Evolutionary conservation across 2,113 vertebrate species (phyloP).

Genomic region (Argyrosomus japonicus): DNA sequence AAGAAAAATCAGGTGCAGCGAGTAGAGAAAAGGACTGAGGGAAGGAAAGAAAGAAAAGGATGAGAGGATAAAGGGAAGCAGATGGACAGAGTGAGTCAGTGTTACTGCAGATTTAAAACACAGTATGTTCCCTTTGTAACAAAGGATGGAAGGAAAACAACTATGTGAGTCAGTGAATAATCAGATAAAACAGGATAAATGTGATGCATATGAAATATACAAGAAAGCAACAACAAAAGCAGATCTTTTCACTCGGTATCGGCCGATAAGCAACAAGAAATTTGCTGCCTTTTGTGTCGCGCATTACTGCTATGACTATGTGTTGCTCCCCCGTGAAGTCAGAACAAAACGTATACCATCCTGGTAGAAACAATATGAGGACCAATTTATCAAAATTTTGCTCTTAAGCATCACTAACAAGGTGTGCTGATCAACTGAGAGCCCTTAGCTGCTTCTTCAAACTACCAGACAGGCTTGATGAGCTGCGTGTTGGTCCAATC

Average conservation of each 20-base stretch:
- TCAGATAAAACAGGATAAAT: not conserved
- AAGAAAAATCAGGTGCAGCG: not conserved
- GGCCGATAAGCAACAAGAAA: too few relatives aligned
- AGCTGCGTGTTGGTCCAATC: not conserved
- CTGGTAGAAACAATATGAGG: not conserved
- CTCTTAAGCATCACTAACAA: not conserved
- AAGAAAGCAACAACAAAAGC: too few relatives aligned
- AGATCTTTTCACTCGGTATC: too few relatives aligned
- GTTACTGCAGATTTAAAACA: constrained; percentile 16
- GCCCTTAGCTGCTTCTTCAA: too few relatives aligned
- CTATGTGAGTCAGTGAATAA: not conserved
- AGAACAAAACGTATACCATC: too few relatives aligned
- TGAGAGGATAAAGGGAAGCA: constrained; percentile 17
- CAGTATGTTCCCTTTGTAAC: not conserved
- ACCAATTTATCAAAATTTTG: not conserved
- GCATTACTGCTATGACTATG: too few relatives aligned
- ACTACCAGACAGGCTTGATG: not conserved
- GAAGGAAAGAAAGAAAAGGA: not conserved
- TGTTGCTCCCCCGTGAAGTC: too few relatives aligned
- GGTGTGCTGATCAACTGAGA: not conserved
- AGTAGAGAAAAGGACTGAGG: not conserved
- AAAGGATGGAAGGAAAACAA: not conserved
- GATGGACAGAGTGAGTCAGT: constrained; percentile 45
- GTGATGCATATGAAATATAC: not conserved
- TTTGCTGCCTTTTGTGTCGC: too few relatives aligned